Evolutionary conservation across 2,113 vertebrate genomes (phyloP).

Genomic region (Microcebus tavaratra): DNA sequence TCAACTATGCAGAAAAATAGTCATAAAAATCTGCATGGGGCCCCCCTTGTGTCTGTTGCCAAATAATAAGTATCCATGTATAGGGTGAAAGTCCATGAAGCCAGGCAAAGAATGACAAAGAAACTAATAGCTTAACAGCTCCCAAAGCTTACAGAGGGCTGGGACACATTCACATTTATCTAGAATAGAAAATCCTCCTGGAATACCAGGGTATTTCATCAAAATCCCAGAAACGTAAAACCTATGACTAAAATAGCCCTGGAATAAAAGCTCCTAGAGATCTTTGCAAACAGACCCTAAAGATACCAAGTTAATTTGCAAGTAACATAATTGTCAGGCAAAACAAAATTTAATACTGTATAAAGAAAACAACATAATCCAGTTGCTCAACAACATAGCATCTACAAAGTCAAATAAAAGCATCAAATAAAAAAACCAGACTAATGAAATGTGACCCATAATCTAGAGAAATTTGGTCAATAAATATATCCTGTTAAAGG

Average conservation of each 20-base stretch:
- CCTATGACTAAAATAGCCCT: neutral
- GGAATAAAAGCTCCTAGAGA: neutral
- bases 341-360: neutral
- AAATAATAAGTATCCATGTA: neutral
- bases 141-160: neutral
- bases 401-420: neutral
- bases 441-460: neutral
- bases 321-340: neutral
- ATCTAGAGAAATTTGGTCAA: neutral
- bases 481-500: neutral
- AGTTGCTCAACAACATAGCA: neutral
- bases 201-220: neutral
- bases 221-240: neutral
- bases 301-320: constrained; percentile 4
- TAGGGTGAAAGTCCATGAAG: neutral
- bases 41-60: neutral
- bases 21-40: neutral
- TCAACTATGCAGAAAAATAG: neutral
- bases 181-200: neutral
- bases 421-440: neutral
- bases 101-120: neutral
- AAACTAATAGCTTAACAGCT: neutral
- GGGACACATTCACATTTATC: neutral
- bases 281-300: neutral
- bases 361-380: neutral